Percentiles rank a stretch among this genome's conserved stretches.
These are phyloP conservation scores for Hestina assimilis DNA, from an alignment of 1,140 invertebrate species.

Conservation along the genomic window DNA sequence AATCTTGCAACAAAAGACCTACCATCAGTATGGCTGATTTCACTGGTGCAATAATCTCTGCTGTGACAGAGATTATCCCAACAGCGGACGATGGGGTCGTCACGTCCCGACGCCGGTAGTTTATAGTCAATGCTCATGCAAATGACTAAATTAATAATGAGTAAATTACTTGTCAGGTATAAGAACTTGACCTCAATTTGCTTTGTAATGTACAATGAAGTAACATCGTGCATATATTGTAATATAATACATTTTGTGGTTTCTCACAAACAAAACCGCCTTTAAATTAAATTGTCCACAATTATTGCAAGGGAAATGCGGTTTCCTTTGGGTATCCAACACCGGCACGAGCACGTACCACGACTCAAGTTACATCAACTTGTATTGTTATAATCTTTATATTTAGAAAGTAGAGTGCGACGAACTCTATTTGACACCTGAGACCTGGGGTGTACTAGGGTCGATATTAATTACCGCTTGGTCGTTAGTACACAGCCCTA, in stretches of 20 bases:
- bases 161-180: too few relatives aligned
- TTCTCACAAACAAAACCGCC: conserved; percentile 7
- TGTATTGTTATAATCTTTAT: conserved; percentile 22
- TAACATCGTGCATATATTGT: background rate
- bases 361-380: conserved; percentile 23
- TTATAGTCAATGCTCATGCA: too few relatives aligned
- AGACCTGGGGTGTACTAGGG: background rate
- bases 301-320: conserved; percentile 17
- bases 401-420: conserved; percentile 19
- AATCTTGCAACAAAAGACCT: too few relatives aligned
- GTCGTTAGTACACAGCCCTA: background rate
- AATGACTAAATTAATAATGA: too few relatives aligned
- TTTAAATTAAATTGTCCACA: conserved; percentile 24
- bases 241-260: conserved; percentile 2
- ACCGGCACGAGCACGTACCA: conserved; percentile 13
- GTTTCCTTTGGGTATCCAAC: conserved; percentile 20
- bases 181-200: too few relatives aligned
- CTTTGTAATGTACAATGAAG: too few relatives aligned
- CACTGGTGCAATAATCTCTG: too few relatives aligned
- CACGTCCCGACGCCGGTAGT: too few relatives aligned
- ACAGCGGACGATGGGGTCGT: too few relatives aligned
- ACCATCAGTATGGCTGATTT: too few relatives aligned
- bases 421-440: conserved; percentile 14
- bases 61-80: too few relatives aligned
- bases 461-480: conserved; percentile 5